Percentiles rank a stretch among this genome's conserved stretches.
These are phyloP conservation scores for Malacosoma neustria DNA, from an alignment of 2,888 invertebrate genomes.

Conservation along the genomic window DNA sequence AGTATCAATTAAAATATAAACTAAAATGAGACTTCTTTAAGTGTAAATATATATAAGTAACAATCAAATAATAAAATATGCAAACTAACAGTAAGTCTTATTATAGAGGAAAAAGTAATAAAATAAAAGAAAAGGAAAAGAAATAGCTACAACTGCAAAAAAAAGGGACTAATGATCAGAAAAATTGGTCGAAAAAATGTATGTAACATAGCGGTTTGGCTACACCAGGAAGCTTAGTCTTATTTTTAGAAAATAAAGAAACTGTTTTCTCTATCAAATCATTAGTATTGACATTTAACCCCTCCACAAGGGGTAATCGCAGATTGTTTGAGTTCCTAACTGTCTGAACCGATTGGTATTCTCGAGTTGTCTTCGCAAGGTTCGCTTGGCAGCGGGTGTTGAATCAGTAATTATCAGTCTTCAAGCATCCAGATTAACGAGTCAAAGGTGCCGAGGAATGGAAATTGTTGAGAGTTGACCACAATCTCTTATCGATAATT, in stretches of 20 bases:
- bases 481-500: too few relatives aligned
- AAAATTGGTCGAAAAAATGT: background rate
- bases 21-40: too few relatives aligned
- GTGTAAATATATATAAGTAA: too few relatives aligned
- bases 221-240: background rate
- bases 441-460: constrained; percentile 15
- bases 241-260: background rate
- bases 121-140: too few relatives aligned
- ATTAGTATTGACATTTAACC: too few relatives aligned
- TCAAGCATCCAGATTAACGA: constrained; percentile 24
- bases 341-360: constrained; percentile 4
- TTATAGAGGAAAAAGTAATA: too few relatives aligned
- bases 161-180: too few relatives aligned
- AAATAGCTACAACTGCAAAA: too few relatives aligned
- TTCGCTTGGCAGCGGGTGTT: constrained; percentile 13
- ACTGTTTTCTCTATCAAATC: background rate
- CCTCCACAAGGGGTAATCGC: background rate
- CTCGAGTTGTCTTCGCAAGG: constrained; percentile 2
- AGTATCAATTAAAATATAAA: too few relatives aligned
- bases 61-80: too few relatives aligned
- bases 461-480: constrained; percentile 2
- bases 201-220: background rate
- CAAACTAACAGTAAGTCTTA: too few relatives aligned
- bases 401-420: constrained; percentile 33
- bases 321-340: background rate